phyloP scores from a whole-genome alignment of 2,113 vertebrate species.

The Suricata suricatta region DNA sequence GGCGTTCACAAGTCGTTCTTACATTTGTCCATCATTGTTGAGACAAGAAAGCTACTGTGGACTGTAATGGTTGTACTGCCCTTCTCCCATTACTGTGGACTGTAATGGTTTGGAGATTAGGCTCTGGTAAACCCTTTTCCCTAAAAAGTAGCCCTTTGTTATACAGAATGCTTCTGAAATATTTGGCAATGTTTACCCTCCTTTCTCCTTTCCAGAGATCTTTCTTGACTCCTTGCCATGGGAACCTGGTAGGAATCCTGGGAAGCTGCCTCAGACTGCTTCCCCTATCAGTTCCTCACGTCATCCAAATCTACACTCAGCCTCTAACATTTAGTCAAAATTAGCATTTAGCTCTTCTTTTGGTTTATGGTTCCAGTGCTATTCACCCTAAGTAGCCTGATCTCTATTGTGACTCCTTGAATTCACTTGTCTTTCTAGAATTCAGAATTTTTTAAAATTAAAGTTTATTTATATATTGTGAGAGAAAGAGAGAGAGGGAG shows the following conservation, averaged over 20 bases:
- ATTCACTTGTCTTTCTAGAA: background rate
- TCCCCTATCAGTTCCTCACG: background rate
- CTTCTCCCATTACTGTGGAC: too few species aligned
- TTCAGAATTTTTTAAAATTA: background rate
- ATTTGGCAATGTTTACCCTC: background rate
- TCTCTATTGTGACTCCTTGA: background rate
- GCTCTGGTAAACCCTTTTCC: background rate
- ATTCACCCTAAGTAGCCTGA: background rate
- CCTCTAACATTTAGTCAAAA: background rate
- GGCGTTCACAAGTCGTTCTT: background rate
- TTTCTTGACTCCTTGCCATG: background rate
- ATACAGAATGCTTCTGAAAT: background rate
- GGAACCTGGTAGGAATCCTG: background rate
- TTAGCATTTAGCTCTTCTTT: background rate
- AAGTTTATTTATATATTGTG: too few species aligned
- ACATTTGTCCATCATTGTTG: background rate
- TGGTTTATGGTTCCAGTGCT: background rate
- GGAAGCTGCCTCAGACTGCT: background rate
- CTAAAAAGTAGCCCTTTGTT: background rate
- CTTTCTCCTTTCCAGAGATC: background rate
- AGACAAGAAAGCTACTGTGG: background rate
- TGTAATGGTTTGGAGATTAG: background rate
- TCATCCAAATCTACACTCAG: background rate
- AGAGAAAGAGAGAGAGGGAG: too few species aligned
- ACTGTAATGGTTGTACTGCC: too few species aligned